Evolutionary conservation across 2,113 vertebrate species (phyloP), one percentile per base, ranked within the genome.

Genomic region (Amblyopsis rosae): DNA sequence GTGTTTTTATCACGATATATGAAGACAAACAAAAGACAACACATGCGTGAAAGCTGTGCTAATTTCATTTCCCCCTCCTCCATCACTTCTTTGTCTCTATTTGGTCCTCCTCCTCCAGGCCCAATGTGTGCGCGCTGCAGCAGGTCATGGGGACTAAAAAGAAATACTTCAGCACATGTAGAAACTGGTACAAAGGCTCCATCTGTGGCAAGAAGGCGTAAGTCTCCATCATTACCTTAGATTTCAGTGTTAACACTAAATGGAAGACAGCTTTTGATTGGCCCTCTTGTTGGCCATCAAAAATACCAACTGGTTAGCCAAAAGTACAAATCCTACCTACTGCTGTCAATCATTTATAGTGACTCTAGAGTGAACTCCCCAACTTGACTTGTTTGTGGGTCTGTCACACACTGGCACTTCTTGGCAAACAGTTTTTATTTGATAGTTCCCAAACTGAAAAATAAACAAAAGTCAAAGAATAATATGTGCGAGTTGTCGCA

Each of bases 101-200:
- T 3, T 10, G 9, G 9, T 19, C 50, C 10, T 15, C 60, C 46
- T 54, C 62, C 62, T 67, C 9, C 84, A 98, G 98, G 16, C 96
- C 95, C 75, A 98, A 99, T 9, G 91, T 96, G 72, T 99, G 98
- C 17, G 96, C 98, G 63, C 92, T 98, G 79, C 98, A 99, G 83
- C 95, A 96, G 92, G 93, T 99, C 83, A 72, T 92, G 76, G 96
- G 96, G 57, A 96, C 95, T 49, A 94, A 94, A 67, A 99, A 96
- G 93, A 99, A 96, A 80, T 99, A 99, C 80, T 98, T 98, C 93
- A 98, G 95, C 89, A 98, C 97, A 9, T 99, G 98, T 80, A 95
- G 93, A 86, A 98, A 95, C 91, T 99, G 97, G 98, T 96, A 98
- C 86, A 95, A 95, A 83, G 93, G 94, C 83, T 75, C 95, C 74